Conservation (phyloP, 2,888 invertebrate species). For the Leuctra nigra region DNA sequence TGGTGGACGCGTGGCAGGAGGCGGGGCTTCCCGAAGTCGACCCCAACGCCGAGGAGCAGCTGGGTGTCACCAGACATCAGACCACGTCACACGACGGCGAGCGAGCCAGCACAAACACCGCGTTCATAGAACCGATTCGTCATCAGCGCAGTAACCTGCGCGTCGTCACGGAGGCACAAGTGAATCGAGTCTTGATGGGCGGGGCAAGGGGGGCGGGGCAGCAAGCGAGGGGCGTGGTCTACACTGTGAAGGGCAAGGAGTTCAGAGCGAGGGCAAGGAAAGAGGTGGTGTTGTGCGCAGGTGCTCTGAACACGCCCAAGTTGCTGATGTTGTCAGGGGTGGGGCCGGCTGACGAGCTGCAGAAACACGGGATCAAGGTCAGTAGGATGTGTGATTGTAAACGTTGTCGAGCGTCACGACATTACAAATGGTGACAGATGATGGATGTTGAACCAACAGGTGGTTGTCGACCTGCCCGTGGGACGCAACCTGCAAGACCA, state of each 20-base stretch:
- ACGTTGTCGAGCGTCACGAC: too few species aligned
- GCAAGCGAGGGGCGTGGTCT: slow-evolving; percentile 48
- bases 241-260: too few species aligned
- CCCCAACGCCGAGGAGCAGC: slow-evolving; percentile 38
- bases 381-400: too few species aligned
- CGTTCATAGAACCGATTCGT: slow-evolving; percentile 60
- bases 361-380: slow-evolving; percentile 47
- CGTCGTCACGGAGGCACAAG: slow-evolving; percentile 47
- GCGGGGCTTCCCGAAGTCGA: slow-evolving; percentile 48
- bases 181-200: slow-evolving; percentile 53
- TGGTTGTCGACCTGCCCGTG: slow-evolving; percentile 56
- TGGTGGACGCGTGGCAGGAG: slow-evolving; percentile 55
- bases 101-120: slow-evolving; percentile 55
- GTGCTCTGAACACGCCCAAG: slow-evolving; percentile 54
- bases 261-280: too few species aligned
- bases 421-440: too few species aligned
- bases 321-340: slow-evolving; percentile 59
- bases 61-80: slow-evolving; percentile 56
- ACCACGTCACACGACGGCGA: slow-evolving; percentile 54
- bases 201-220: slow-evolving; percentile 33
- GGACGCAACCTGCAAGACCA: slow-evolving; percentile 56
- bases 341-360: slow-evolving; percentile 51
- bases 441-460: too few species aligned
- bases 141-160: slow-evolving; percentile 43
- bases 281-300: slow-evolving; percentile 56